A percentile compares a stretch with the other conserved stretches of the same genome.
phyloP scores from a whole-genome alignment of 2,888 invertebrate species.

The Yponomeuta evonymella region DNA sequence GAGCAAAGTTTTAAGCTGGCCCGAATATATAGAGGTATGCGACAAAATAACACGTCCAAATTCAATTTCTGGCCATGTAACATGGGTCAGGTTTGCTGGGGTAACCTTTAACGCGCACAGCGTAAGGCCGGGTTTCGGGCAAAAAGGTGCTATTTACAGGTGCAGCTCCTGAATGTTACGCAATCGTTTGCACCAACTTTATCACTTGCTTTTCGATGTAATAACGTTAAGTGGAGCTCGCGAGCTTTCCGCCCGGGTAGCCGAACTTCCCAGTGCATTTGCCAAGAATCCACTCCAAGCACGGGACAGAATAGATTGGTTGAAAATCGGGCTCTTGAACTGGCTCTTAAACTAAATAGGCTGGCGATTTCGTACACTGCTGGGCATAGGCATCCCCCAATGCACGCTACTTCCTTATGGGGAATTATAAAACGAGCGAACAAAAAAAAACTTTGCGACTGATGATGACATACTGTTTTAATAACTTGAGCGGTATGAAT shows the following conservation, averaged over 20 bases:
- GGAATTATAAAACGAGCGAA: no score
- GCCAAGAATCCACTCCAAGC: neutral
- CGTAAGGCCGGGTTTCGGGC: no score
- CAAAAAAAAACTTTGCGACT: no score
- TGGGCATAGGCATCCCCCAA: no score
- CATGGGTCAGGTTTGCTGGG: neutral
- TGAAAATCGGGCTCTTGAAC: neutral
- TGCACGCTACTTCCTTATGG: no score
- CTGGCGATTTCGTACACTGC: no score
- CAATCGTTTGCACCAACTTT: neutral
- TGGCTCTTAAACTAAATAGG: neutral
- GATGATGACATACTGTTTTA: no score
- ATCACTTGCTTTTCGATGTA: constrained; percentile 1
- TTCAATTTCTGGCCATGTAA: neutral
- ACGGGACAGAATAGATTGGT: neutral
- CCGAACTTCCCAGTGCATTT: neutral
- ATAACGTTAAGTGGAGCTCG: neutral
- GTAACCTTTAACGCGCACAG: no score
- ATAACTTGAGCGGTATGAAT: no score
- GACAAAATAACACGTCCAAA: neutral
- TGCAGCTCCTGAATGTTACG: neutral
- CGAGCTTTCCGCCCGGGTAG: neutral
- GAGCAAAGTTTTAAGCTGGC: no score
- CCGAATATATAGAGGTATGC: neutral
- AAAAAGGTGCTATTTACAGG: no score